These are phyloP conservation scores for Actinia equina DNA, from an alignment of 64 coral and sea anemone species.

Conservation along the genomic window DNA sequence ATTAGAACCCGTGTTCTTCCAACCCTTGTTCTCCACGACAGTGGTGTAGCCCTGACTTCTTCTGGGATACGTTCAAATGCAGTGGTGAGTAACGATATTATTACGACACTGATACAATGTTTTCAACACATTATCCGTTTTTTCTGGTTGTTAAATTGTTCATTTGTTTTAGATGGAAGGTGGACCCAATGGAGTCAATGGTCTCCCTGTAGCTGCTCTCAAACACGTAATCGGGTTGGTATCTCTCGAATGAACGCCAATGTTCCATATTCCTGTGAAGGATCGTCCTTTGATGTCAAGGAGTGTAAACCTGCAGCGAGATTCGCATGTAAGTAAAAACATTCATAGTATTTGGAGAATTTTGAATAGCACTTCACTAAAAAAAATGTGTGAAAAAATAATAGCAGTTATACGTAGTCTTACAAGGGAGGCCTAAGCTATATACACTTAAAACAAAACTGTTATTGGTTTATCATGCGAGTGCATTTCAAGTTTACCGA, in stretches of 20 bases:
- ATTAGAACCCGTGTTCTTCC: neutral
- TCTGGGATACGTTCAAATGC: neutral
- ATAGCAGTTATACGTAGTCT: too few relatives aligned
- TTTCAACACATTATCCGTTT: neutral
- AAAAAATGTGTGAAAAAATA: too few relatives aligned
- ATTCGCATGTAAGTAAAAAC: too few relatives aligned
- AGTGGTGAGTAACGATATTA: neutral
- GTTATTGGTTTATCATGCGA: too few relatives aligned
- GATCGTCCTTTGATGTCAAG: neutral
- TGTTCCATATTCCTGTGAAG: neutral
- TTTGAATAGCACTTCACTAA: too few relatives aligned
- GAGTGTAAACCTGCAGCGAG: neutral
- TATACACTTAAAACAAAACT: too few relatives aligned
- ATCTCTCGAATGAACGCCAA: neutral
- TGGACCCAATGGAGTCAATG: neutral
- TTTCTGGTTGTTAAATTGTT: neutral
- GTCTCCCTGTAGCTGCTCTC: neutral
- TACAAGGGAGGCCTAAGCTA: too few relatives aligned
- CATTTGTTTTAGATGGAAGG: neutral
- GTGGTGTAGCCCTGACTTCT: neutral
- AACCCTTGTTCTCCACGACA: neutral
- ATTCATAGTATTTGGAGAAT: too few relatives aligned
- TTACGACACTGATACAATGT: neutral
- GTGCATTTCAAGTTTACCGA: too few relatives aligned
- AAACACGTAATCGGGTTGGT: neutral